These are phyloP conservation scores for Metaphire vulgaris DNA, from an alignment of 1,140 invertebrate species.

Conservation along the genomic window DNA sequence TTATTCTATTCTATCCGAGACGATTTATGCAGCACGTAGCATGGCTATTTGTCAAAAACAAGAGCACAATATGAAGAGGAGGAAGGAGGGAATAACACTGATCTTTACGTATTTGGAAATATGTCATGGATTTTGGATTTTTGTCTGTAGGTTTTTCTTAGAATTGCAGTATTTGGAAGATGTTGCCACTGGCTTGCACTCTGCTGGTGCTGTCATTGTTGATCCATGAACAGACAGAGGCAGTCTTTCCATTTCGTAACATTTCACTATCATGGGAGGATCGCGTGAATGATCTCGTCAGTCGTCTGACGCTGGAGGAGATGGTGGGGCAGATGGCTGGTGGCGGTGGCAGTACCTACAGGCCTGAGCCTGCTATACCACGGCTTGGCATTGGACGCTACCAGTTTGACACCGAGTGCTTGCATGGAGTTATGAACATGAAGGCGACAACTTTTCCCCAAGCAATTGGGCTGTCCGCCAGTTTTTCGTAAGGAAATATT, in stretches of 20 bases:
- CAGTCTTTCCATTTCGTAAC: constrained; percentile 39
- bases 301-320: constrained; percentile 39
- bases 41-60: no score
- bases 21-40: no score
- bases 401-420: constrained; percentile 45
- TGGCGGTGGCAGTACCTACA: constrained; percentile 33
- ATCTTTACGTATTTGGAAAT: no score
- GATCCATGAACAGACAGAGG: no score
- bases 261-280: constrained; percentile 38
- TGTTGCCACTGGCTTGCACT: no score
- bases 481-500: constrained; percentile 38
- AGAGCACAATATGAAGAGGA: no score
- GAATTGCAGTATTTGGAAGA: no score
- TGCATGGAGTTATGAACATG: constrained; percentile 25
- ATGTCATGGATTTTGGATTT: no score
- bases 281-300: constrained; percentile 44
- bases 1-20: no score
- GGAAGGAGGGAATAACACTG: no score
- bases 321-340: constrained; percentile 43
- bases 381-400: constrained; percentile 42
- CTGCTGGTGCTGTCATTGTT: no score
- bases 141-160: no score
- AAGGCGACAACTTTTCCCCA: constrained; percentile 44
- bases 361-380: constrained; percentile 40
- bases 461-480: constrained; percentile 41